Evolutionary conservation across 2,888 invertebrate species (phyloP), one percentile per base, ranked within the genome.

Genomic region (Panopea generosa): DNA sequence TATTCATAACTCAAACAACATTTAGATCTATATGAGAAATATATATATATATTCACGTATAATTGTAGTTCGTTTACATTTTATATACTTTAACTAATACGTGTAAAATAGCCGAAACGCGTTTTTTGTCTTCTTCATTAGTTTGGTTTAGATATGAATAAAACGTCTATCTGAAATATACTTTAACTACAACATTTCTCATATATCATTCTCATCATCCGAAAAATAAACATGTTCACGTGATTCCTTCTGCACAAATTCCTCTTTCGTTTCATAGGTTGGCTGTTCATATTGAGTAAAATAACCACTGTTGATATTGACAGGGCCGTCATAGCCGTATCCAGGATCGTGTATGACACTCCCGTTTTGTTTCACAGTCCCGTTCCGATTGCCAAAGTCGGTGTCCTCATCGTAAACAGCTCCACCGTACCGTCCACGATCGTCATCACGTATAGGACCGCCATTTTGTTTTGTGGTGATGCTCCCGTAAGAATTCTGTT

Each of bases 191-290:
- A n/a, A n/a, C n/a, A n/a, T n/a, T n/a, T n/a, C n/a, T 84, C 83
- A 84, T 83, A 84, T 84, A 83, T 85, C 84, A 24, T 84, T 82
- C 33, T 85, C 84, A 20, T 86, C 88, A 49, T 85, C 84, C 49
- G 87, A 75, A 69, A 84, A 87, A 60, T 81, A 81, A 29, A 73
- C 71, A 33, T 76, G 83, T 38, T 87, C 88, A 49, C 77, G 82
- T n/a, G 82, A 72, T 49, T 82, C 82, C 33, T 82, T 84, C 75
- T 90, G 90, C 6, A 90, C 90, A 27, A 87, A 82, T 57, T 89
- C 87, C 66, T 89, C 88, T 61, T 80, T 86, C 1, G 90, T 90
- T 73, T 87, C 86, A 71, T 87, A 90, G 26, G 86, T 77, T 1
- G 90, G 90, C 50, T 80, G 77, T 50, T 81, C 81, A 33, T 82